Percentiles rank a stretch among this genome's conserved stretches.
phyloP scores from a whole-genome alignment of 2,888 invertebrate species.

The Xylocampa areola region DNA sequence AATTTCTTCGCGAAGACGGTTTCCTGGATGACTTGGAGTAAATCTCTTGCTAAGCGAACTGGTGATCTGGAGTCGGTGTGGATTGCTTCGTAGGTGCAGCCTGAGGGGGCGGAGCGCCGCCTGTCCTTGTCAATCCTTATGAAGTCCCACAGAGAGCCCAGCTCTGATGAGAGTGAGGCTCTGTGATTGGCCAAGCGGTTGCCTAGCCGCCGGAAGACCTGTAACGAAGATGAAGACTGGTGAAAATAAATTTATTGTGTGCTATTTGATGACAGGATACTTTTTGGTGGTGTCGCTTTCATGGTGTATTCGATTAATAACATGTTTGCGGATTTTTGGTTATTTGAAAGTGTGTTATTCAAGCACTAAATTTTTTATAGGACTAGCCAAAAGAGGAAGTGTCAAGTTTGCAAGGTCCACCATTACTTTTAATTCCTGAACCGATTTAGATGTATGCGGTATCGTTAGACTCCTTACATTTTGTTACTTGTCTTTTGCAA shows the following conservation, averaged over 20 bases:
- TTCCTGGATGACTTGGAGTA: conserved; percentile 85
- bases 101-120: conserved; percentile 77
- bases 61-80: conserved; percentile 76
- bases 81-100: conserved; percentile 72
- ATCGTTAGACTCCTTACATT: too few species aligned
- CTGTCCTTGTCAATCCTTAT: conserved; percentile 77
- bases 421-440: too few species aligned
- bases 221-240: conserved; percentile 34
- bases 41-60: conserved; percentile 80
- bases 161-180: conserved; percentile 82
- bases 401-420: too few species aligned
- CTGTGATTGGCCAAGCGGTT: conserved; percentile 82
- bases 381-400: too few species aligned
- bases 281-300: too few species aligned
- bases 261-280: too few species aligned
- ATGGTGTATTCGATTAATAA: too few species aligned
- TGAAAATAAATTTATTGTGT: conserved; percentile 26
- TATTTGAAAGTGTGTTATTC: too few species aligned
- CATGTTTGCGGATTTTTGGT: too few species aligned
- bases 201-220: conserved; percentile 85
- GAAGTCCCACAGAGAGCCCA: conserved; percentile 86
- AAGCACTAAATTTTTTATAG: too few species aligned
- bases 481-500: too few species aligned
- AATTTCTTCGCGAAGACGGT: conserved; percentile 79
- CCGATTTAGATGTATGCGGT: too few species aligned